Evolutionary conservation across 2,888 invertebrate genomes (phyloP), one percentile per base, ranked within the genome.

Genomic region (Lampropteryx suffumata): DNA sequence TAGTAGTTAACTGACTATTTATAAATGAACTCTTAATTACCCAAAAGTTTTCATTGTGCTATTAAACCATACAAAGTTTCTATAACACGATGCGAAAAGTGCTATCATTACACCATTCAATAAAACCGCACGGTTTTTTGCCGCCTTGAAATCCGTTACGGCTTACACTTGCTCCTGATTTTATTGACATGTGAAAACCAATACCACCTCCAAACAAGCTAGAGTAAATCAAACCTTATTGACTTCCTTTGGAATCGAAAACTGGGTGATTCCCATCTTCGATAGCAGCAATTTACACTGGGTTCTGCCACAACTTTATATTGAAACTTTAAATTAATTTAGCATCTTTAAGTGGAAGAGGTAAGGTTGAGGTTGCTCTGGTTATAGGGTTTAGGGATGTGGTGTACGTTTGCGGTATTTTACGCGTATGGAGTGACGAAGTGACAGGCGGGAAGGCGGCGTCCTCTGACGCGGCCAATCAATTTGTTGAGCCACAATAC

Each of bases 401-500:
- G 37, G 51, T 41, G 43, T 61, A 56, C 53, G 56, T 65, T 71
- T 61, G 70, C 62, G 55, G 55, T 64, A 63, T 65, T 69, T 70
- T 66, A 71, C 74, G 67, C 67, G 71, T 74, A 76, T 74, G 77
- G 84, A 76, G 84, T 85, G 85, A 84, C 81, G 79, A 75, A 71
- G 76, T 79, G 87, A 86, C 88, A 80, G 76, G 77, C 79, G 76
- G 71, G 71, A 69, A 75, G 82, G 77, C 86, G 86, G 87, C 79
- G 65, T 73, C 76, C 62, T 82, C 79, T 79, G 82, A 74, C 75
- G 81, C 68, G 65, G 57, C 86, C 87, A 85, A 88, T 88, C 88
- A 88, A 88, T 88, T 89, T 88, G 88, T 87, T 76, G 73, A 61
- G 65, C 62, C 75, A 84, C 86, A 83, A 84, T 83, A 79, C 86